phyloP scores from a whole-genome alignment of 1,140 invertebrate species.

The Cherax destructor region DNA sequence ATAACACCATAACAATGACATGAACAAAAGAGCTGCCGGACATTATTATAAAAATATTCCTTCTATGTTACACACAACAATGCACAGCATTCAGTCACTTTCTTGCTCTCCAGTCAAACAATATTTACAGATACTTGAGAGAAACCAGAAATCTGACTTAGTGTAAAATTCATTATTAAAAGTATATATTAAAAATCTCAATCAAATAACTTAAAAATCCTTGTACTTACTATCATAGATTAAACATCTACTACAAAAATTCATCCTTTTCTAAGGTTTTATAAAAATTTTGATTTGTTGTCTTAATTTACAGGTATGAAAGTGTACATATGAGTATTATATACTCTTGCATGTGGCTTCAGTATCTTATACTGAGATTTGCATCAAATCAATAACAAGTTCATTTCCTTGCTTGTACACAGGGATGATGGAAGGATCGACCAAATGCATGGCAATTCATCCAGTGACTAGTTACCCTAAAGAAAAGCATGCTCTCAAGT shows the following conservation, averaged over 20 bases:
- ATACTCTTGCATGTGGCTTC: slow-evolving; percentile 65
- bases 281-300: slow-evolving; percentile 65
- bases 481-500: slow-evolving; percentile 51
- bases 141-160: slow-evolving; percentile 68
- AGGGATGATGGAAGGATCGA: slow-evolving; percentile 60
- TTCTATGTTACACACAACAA: slow-evolving; percentile 68
- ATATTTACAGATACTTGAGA: slow-evolving; percentile 67
- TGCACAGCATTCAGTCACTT: slow-evolving; percentile 67
- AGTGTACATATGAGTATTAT: slow-evolving; percentile 64
- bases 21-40: slow-evolving; percentile 62
- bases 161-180: slow-evolving; percentile 70
- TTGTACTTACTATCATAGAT: slow-evolving; percentile 69
- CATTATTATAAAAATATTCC: slow-evolving; percentile 68
- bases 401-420: slow-evolving; percentile 47
- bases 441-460: slow-evolving; percentile 57
- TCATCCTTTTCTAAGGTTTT: slow-evolving; percentile 57
- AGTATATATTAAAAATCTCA: slow-evolving; percentile 71
- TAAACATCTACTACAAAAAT: slow-evolving; percentile 66
- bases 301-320: slow-evolving; percentile 64
- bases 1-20: slow-evolving; percentile 60
- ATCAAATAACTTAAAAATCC: slow-evolving; percentile 70
- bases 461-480: slow-evolving; percentile 65
- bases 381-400: slow-evolving; percentile 34
- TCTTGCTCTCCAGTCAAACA: slow-evolving; percentile 67
- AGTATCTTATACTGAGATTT: slow-evolving; percentile 66